Evolutionary conservation across 2,888 invertebrate genomes (phyloP).

Genomic region (Chymomyza procnemis): DNA sequence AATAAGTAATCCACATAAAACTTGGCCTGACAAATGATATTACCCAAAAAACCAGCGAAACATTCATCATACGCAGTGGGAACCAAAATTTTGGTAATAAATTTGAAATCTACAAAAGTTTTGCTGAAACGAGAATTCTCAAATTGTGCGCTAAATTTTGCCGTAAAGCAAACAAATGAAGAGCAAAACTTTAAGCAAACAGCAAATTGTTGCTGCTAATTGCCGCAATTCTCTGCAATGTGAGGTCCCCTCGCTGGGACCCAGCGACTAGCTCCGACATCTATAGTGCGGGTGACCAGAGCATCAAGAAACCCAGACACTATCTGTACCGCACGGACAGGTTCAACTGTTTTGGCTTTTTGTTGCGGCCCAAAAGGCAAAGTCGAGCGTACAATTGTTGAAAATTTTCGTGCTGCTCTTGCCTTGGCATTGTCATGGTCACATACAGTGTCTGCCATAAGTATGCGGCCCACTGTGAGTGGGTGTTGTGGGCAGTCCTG

Average conservation of each 20-base stretch:
- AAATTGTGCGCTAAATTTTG: conserved; percentile 23
- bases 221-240: conserved; percentile 59
- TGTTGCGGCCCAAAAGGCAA: conserved; percentile 32
- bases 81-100: conserved; percentile 15
- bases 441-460: not conserved
- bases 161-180: conserved; percentile 19
- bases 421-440: conserved; percentile 30
- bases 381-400: conserved; percentile 26
- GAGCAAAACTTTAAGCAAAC: conserved; percentile 60
- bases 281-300: not conserved
- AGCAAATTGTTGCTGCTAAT: conserved; percentile 69
- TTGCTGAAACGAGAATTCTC: conserved; percentile 19
- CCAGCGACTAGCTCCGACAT: not conserved
- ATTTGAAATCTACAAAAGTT: conserved; percentile 11
- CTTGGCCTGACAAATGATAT: too few relatives aligned
- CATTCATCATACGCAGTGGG: not conserved
- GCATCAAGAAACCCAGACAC: not conserved
- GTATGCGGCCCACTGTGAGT: not conserved
- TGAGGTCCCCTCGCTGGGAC: not conserved
- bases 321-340: conserved; percentile 6
- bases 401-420: conserved; percentile 33
- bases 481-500: not conserved
- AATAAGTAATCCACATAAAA: too few relatives aligned
- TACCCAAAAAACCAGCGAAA: too few relatives aligned
- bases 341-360: not conserved